These are phyloP conservation scores for Odontothrips loti DNA, from an alignment of 2,888 invertebrate genomes.

Conservation along the genomic window DNA sequence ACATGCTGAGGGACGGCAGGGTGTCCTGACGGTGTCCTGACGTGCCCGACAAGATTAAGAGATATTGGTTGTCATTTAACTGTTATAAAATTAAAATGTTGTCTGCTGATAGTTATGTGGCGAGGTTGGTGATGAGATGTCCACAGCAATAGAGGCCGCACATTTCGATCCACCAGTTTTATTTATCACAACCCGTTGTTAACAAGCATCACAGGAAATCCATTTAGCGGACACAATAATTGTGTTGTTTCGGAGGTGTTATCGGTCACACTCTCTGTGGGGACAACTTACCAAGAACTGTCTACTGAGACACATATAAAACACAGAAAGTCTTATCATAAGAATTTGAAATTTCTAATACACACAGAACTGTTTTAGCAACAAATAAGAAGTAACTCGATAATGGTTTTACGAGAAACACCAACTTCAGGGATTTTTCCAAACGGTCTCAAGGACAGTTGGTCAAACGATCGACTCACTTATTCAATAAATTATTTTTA, in stretches of 20 bases:
- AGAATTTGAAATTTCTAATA: slow-evolving; percentile 29
- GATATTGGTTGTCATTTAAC: no score
- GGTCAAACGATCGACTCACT: no score
- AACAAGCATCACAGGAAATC: neutral
- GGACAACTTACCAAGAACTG: neutral
- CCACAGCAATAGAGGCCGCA: neutral
- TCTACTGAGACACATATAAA: slow-evolving; percentile 32
- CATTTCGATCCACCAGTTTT: neutral
- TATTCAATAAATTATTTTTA: neutral
- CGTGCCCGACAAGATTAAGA: neutral
- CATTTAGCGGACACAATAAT: neutral
- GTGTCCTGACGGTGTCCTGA: neutral
- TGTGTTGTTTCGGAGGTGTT: neutral
- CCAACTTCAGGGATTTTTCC: no score
- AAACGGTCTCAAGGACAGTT: no score
- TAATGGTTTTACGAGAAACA: no score
- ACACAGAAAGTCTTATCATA: slow-evolving; percentile 35
- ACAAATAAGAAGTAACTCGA: neutral
- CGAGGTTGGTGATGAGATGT: neutral
- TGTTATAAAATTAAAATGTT: neutral
- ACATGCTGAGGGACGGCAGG: neutral
- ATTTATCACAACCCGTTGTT: slow-evolving; percentile 16
- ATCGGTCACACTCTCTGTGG: neutral
- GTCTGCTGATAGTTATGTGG: no score
- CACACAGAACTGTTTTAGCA: neutral